Conservation (phyloP, 2,113 vertebrate species). For the Pelodiscus sinensis region DNA sequence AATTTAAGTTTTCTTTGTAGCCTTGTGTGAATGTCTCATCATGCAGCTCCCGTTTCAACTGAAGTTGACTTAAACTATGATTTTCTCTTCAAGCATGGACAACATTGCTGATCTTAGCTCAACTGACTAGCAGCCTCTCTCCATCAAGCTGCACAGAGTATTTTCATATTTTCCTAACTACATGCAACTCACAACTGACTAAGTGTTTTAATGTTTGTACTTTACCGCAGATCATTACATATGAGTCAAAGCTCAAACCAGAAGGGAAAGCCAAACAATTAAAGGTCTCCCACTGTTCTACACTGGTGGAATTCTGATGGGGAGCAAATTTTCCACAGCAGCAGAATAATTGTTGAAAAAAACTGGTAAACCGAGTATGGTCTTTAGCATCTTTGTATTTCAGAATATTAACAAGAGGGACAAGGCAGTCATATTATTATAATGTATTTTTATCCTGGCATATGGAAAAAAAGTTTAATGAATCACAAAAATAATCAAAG, state of each 20-base stretch:
- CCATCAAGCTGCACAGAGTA: neutral
- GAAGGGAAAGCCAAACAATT: neutral
- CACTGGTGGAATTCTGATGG: neutral
- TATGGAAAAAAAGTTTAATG: conserved; percentile 47
- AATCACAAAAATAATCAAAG: conserved; percentile 27
- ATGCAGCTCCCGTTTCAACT: neutral
- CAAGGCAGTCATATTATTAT: conserved; percentile 19
- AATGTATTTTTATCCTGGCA: conserved; percentile 55
- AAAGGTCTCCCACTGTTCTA: neutral
- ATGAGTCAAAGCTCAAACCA: neutral
- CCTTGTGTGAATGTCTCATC: neutral
- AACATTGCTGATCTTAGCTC: neutral
- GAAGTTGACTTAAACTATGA: neutral
- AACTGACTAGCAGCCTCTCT: neutral
- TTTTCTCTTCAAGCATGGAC: neutral
- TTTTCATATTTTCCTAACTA: neutral
- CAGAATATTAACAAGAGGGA: neutral
- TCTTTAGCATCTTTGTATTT: neutral
- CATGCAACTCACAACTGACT: neutral
- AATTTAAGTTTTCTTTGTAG: neutral
- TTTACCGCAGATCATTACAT: neutral
- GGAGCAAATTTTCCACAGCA: neutral
- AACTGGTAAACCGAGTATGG: neutral
- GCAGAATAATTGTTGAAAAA: neutral
- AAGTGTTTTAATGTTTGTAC: neutral